Percentiles rank a stretch among this genome's conserved stretches.
Conservation (phyloP, 2,797 vertebrate genomes). For the Lithobates pipiens region DNA sequence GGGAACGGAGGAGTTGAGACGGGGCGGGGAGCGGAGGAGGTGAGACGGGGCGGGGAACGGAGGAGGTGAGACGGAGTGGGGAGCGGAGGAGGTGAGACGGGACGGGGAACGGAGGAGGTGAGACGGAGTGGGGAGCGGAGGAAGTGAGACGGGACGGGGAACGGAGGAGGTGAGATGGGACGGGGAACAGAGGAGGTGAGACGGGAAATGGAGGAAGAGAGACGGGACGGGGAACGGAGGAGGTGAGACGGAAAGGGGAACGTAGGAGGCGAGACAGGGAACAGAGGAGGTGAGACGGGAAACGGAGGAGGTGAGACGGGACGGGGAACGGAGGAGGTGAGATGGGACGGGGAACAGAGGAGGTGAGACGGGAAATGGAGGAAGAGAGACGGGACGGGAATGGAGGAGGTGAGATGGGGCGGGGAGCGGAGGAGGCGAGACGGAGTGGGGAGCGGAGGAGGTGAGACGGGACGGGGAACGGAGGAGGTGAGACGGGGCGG, state of each 20-base stretch:
- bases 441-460: too few species aligned
- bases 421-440: too few species aligned
- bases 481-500: too few species aligned
- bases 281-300: background rate
- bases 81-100: too few species aligned
- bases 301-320: background rate
- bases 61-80: background rate
- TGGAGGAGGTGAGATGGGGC: background rate
- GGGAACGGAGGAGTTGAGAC: too few species aligned
- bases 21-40: background rate
- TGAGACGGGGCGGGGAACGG: background rate
- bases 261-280: background rate
- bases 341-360: conserved; percentile 12
- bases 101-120: too few species aligned
- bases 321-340: background rate
- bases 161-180: conserved; percentile 13
- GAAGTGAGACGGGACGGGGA: conserved; percentile 42
- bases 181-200: too few species aligned
- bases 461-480: too few species aligned
- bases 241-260: background rate
- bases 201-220: background rate
- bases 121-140: too few species aligned
- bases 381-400: too few species aligned
- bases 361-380: background rate
- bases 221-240: background rate